Percentiles rank a stretch among this genome's conserved stretches.
Evolutionary conservation across 1,140 invertebrate genomes (phyloP).

Genomic region (Chlorops oryzae): DNA sequence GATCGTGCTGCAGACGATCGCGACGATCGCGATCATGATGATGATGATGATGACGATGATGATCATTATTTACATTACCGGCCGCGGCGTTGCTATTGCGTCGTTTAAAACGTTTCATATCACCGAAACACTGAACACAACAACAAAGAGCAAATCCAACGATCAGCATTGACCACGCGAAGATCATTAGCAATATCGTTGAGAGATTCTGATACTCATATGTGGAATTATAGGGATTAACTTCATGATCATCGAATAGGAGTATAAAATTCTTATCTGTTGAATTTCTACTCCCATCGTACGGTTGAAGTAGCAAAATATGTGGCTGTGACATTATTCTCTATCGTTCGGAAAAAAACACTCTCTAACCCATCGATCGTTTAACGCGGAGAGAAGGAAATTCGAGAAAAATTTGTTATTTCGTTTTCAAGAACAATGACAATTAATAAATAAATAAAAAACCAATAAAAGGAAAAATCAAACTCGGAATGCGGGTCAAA

Average conservation of each 20-base stretch:
- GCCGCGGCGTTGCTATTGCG: not conserved
- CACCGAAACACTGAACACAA: constrained; percentile 36
- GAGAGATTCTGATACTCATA: constrained; percentile 30
- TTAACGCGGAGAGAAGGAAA: not conserved
- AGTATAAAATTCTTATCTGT: too few species aligned
- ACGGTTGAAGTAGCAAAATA: not conserved
- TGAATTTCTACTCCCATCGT: constrained; percentile 7
- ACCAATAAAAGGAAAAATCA: too few species aligned
- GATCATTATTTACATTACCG: constrained; percentile 2
- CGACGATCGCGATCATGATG: too few species aligned
- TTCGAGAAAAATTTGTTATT: not conserved
- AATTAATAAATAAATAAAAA: too few species aligned
- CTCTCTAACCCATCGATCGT: too few species aligned
- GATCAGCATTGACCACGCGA: constrained; percentile 37
- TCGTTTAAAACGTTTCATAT: constrained; percentile 22
- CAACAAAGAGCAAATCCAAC: constrained; percentile 39
- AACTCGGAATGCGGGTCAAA: too few species aligned
- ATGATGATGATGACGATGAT: not conserved
- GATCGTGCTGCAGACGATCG: too few species aligned
- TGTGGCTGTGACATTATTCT: not conserved
- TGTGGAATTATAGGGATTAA: constrained; percentile 15
- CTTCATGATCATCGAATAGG: too few species aligned
- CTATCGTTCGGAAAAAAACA: not conserved
- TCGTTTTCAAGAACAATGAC: too few species aligned
- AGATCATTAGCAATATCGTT: constrained; percentile 36